These are phyloP conservation scores for Piscicola geometra DNA, from an alignment of 2,888 invertebrate genomes.

Conservation along the genomic window DNA sequence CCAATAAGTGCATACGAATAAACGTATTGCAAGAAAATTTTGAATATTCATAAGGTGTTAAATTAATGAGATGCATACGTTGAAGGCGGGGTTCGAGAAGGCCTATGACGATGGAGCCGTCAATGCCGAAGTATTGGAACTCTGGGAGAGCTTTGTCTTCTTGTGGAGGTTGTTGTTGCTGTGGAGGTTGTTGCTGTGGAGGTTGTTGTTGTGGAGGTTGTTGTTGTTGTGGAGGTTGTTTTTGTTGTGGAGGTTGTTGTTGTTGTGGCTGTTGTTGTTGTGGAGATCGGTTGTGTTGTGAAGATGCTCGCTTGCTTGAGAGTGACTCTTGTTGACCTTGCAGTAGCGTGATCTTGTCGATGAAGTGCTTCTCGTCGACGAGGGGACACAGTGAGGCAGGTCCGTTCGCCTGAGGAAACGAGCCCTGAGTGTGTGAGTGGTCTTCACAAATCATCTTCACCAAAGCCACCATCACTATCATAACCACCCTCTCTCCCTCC, in stretches of 20 bases:
- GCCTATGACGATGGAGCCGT: conserved; percentile 74
- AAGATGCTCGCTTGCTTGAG: not conserved
- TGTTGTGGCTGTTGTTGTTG: not conserved
- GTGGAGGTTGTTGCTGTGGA: conserved; percentile 48
- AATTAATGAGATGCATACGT: no score
- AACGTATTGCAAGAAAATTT: not conserved
- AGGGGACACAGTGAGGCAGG: conserved; percentile 79
- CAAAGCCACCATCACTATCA: no score
- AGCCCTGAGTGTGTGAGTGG: conserved; percentile 61
- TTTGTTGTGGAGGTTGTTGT: not conserved
- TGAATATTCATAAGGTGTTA: no score
- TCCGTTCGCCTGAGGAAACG: conserved; percentile 77
- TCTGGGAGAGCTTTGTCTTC: conserved; percentile 49
- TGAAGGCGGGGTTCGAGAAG: conserved; percentile 69
- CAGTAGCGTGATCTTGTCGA: conserved; percentile 63
- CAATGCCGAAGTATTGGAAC: conserved; percentile 85
- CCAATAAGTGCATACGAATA: not conserved
- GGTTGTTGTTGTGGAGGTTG: not conserved
- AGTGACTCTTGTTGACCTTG: not conserved
- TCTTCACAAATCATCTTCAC: not conserved
- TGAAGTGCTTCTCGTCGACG: conserved; percentile 77
- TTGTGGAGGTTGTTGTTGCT: conserved; percentile 37
- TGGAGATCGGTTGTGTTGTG: no score
- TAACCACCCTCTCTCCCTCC: no score
- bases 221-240: not conserved